phyloP scores from a whole-genome alignment of 92 coral and sea anemone genomes.

The Phenganax stokvisi region DNA sequence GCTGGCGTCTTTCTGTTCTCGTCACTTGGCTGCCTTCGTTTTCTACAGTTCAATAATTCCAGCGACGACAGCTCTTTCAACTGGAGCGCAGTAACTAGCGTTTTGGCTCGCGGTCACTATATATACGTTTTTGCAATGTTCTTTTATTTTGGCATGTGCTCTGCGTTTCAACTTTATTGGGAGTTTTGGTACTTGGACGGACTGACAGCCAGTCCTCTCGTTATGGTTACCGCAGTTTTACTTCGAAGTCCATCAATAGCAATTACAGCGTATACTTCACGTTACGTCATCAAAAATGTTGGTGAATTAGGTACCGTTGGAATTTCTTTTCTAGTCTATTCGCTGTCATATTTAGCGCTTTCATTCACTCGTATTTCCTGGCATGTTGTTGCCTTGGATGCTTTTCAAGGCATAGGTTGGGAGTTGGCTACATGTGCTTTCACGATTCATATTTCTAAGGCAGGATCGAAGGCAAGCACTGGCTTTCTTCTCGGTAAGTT shows the following conservation, averaged over 20 bases:
- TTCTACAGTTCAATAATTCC: too few relatives aligned
- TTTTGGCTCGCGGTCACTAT: too few relatives aligned
- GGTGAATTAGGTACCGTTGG: conserved; percentile 2
- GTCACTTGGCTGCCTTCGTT: too few relatives aligned
- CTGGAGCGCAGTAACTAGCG: too few relatives aligned
- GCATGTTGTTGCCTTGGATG: conserved; percentile 20
- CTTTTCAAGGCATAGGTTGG: background rate
- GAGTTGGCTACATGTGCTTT: background rate
- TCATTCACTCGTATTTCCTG: conserved; percentile 11
- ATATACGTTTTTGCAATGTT: too few relatives aligned
- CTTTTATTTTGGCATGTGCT: background rate
- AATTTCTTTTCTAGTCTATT: background rate
- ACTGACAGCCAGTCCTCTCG: conserved; percentile 7
- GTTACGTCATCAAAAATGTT: background rate
- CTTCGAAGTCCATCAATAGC: background rate
- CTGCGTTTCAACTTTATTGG: conserved; percentile 14
- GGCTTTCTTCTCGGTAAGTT: conserved; percentile 21
- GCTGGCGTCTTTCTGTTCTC: too few relatives aligned
- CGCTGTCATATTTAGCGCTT: background rate
- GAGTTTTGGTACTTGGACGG: conserved; percentile 21
- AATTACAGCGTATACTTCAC: background rate
- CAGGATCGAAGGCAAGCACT: conserved; percentile 11
- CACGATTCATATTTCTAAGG: conserved; percentile 14
- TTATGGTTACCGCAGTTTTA: conserved; percentile 7
- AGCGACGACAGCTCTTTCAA: too few relatives aligned